A percentile compares a stretch with the other conserved stretches of the same genome.
These are phyloP conservation scores for Xenentodon cancila DNA, from an alignment of 2,797 vertebrate genomes.

Conservation along the genomic window DNA sequence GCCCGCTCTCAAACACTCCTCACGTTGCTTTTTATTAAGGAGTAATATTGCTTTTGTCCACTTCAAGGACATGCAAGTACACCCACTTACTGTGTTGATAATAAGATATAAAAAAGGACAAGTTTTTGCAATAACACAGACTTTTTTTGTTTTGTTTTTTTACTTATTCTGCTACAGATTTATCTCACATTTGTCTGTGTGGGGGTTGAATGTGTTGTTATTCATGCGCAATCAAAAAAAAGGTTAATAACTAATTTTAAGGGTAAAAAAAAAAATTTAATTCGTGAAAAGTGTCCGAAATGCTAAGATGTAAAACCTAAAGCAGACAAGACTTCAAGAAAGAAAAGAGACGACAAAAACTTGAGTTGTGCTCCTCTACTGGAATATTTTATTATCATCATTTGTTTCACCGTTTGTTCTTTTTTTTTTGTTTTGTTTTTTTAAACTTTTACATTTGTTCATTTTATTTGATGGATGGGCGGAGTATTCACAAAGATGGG, in stretches of 20 bases:
- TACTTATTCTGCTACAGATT: not conserved
- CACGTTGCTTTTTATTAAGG: slow-evolving; percentile 13
- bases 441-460: slow-evolving; percentile 77
- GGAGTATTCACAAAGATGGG: slow-evolving; percentile 84
- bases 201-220: too few relatives aligned
- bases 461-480: slow-evolving; percentile 78
- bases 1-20: slow-evolving; percentile 22
- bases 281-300: slow-evolving; percentile 3
- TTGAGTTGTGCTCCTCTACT: slow-evolving; percentile 78
- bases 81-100: slow-evolving; percentile 8
- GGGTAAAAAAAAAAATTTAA: not conserved
- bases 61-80: slow-evolving; percentile 10
- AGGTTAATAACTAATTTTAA: not conserved
- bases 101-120: not conserved
- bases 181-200: too few relatives aligned
- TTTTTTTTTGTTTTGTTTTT: slow-evolving; percentile 71
- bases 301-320: too few relatives aligned
- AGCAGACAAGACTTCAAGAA: not conserved
- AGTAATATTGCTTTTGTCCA: slow-evolving; percentile 31
- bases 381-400: slow-evolving; percentile 85
- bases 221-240: not conserved
- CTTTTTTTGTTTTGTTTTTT: not conserved
- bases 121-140: not conserved
- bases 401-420: slow-evolving; percentile 77
- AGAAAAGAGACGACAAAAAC: slow-evolving; percentile 55